These are phyloP conservation scores for Diplosoma virens DNA, from an alignment of 23 tunicate species.

Conservation along the genomic window DNA sequence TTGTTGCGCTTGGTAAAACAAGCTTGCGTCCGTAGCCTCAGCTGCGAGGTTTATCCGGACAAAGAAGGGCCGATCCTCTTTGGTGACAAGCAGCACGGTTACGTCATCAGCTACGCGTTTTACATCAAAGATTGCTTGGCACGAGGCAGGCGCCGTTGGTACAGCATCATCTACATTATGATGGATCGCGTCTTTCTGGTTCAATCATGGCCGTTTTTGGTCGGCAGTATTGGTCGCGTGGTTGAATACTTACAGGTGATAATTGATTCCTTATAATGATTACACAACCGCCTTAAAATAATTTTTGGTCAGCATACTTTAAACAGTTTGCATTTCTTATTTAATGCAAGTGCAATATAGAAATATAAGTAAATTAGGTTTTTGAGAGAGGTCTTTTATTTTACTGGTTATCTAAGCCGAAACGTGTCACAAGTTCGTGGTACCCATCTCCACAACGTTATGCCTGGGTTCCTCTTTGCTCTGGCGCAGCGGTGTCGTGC, in stretches of 20 bases:
- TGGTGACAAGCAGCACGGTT: constrained; percentile 82
- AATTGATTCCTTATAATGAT: too few relatives aligned
- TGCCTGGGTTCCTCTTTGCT: too few relatives aligned
- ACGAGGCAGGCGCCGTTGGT: constrained; percentile 59
- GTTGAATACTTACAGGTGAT: constrained; percentile 64
- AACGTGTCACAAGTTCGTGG: too few relatives aligned
- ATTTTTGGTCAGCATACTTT: too few relatives aligned
- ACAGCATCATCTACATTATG: constrained; percentile 77
- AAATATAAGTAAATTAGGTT: too few relatives aligned
- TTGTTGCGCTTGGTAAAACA: constrained; percentile 65
- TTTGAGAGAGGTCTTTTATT: too few relatives aligned
- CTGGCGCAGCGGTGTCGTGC: too few relatives aligned
- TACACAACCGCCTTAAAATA: too few relatives aligned
- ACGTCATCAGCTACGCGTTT: constrained; percentile 73
- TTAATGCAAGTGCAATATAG: too few relatives aligned
- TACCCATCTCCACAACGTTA: too few relatives aligned
- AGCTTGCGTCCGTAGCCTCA: constrained; percentile 85
- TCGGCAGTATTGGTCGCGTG: constrained; percentile 50
- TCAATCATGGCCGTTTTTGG: constrained; percentile 85
- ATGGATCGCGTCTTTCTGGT: constrained; percentile 68
- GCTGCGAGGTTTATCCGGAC: constrained; percentile 85
- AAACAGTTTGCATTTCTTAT: too few relatives aligned
- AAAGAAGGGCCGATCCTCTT: constrained; percentile 79
- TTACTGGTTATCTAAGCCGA: too few relatives aligned
- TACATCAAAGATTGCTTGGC: constrained; percentile 63